phyloP scores from a whole-genome alignment of 2,888 invertebrate species.

The Leucoptera coffeella region DNA sequence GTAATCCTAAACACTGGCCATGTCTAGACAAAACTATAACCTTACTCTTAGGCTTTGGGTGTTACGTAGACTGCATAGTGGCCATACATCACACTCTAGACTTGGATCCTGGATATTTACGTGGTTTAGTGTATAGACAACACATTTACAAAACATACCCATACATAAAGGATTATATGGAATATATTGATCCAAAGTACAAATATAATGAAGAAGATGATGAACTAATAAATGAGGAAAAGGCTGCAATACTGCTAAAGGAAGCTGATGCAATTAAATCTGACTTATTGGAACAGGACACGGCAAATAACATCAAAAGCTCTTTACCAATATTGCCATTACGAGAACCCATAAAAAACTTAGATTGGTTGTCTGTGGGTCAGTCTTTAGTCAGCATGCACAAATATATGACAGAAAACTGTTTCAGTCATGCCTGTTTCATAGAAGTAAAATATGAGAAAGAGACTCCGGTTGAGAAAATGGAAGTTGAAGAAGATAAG shows the following conservation, averaged over 20 bases:
- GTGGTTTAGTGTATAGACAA: slow-evolving; percentile 68
- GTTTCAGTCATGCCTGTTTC: slow-evolving; percentile 48
- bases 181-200: slow-evolving; percentile 53
- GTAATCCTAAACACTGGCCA: slow-evolving; percentile 83
- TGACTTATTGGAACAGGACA: slow-evolving; percentile 43
- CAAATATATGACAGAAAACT: slow-evolving; percentile 55
- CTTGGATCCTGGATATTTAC: slow-evolving; percentile 65
- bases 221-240: slow-evolving; percentile 40
- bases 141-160: slow-evolving; percentile 67
- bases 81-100: slow-evolving; percentile 68
- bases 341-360: slow-evolving; percentile 50
- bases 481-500: no score
- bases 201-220: slow-evolving; percentile 33
- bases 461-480: slow-evolving; percentile 15
- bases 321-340: slow-evolving; percentile 52
- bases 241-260: slow-evolving; percentile 45
- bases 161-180: slow-evolving; percentile 61
- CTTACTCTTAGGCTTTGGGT: slow-evolving; percentile 65
- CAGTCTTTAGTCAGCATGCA: slow-evolving; percentile 60
- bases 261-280: slow-evolving; percentile 54
- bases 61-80: slow-evolving; percentile 70
- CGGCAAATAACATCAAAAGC: slow-evolving; percentile 42
- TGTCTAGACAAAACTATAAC: slow-evolving; percentile 80
- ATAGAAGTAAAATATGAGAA: slow-evolving; percentile 28
- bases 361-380: slow-evolving; percentile 63